phyloP scores from a whole-genome alignment of 2,888 invertebrate genomes.

The Drosophila tanythrix region DNA sequence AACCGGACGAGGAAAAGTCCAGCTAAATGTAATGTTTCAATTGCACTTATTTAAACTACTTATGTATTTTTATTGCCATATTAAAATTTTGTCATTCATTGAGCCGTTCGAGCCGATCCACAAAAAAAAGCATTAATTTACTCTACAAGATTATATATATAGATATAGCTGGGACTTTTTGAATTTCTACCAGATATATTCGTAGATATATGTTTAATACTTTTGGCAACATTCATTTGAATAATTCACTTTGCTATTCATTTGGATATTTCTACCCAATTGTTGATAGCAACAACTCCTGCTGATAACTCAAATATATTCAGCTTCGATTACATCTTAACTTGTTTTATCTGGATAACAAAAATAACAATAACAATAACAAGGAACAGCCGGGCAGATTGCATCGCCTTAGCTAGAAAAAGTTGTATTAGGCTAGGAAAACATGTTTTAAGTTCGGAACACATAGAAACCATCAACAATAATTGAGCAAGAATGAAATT shows the following conservation, averaged over 20 bases:
- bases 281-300: background rate
- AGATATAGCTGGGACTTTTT: background rate
- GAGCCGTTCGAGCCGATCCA: background rate
- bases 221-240: background rate
- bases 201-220: background rate
- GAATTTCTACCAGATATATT: background rate
- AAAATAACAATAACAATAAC: no score
- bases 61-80: conserved; percentile 32
- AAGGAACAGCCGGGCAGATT: no score
- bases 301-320: background rate
- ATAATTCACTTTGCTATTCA: background rate
- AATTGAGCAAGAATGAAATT: background rate
- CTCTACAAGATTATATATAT: background rate
- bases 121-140: background rate
- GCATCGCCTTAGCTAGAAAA: no score
- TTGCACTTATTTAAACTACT: conserved; percentile 22
- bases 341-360: no score
- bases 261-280: background rate
- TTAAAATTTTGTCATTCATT: conserved; percentile 25
- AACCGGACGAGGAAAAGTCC: conserved; percentile 74
- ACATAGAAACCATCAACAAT: background rate
- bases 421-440: background rate
- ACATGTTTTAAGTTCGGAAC: background rate
- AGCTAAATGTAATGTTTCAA: conserved; percentile 50
- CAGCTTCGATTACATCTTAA: no score